Conservation (phyloP, 2,113 vertebrate species). For the Egretta garzetta region DNA sequence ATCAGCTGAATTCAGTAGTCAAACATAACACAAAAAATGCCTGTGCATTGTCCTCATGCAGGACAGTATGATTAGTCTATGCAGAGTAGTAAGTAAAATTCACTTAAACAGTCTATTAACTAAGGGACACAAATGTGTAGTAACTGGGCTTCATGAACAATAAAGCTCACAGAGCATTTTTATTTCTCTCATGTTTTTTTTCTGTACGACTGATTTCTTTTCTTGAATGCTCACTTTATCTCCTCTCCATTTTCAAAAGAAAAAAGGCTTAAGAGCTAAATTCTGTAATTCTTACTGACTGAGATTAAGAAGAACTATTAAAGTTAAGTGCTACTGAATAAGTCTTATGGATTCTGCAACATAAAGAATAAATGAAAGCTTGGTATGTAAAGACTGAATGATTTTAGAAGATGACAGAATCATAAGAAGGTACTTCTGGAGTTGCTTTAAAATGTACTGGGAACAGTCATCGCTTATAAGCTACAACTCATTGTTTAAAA, state of each 20-base stretch:
- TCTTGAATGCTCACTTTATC: neutral
- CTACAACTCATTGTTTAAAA: neutral
- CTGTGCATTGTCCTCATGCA: fast-evolving
- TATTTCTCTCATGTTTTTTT: neutral
- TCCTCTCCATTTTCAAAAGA: neutral
- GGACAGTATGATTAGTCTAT: neutral
- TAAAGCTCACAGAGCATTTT: neutral
- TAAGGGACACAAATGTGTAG: neutral
- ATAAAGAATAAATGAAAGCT: neutral
- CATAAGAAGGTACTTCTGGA: neutral
- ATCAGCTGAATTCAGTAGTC: neutral
- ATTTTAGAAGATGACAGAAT: neutral
- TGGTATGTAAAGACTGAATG: neutral
- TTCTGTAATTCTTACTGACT: neutral
- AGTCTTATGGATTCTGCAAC: neutral
- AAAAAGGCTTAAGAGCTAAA: neutral
- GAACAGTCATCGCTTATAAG: neutral
- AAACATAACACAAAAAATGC: neutral
- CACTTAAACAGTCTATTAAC: neutral
- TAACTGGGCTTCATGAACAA: neutral
- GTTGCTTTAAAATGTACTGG: neutral
- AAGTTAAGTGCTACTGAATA: neutral
- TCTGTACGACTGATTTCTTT: neutral
- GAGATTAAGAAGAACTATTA: neutral
- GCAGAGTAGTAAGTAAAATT: neutral